Percentiles rank a stretch among this genome's conserved stretches.
Conservation (phyloP, 2,113 vertebrate species). For the Tupaia tana region DNA sequence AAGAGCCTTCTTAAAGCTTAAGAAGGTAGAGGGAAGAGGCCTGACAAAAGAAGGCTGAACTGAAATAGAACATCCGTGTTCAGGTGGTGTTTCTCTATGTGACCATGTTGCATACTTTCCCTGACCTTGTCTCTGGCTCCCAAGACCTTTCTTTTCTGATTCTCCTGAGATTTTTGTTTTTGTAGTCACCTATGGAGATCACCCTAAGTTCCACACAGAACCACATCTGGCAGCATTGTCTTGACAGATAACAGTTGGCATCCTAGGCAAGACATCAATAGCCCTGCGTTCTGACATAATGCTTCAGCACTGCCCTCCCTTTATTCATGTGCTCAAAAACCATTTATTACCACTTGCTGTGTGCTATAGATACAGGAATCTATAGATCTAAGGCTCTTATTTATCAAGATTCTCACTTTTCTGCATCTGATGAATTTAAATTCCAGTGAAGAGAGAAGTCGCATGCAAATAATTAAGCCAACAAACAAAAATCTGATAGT, state of each 20-base stretch:
- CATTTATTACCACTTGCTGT: neutral
- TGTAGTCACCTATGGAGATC: rapidly evolving
- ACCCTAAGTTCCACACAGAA: rapidly evolving
- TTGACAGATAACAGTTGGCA: rapidly evolving
- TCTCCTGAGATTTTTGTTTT: rapidly evolving
- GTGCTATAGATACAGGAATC: too few species aligned
- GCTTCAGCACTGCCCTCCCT: rapidly evolving
- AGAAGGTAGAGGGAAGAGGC: neutral
- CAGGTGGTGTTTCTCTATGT: rapidly evolving
- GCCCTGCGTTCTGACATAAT: rapidly evolving
- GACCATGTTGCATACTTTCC: rapidly evolving
- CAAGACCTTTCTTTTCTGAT: neutral
- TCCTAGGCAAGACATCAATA: rapidly evolving
- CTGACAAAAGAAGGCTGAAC: neutral
- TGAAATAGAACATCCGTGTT: rapidly evolving
- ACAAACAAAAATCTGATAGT: neutral
- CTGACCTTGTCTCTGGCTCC: neutral
- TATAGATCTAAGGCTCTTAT: neutral
- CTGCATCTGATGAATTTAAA: neutral
- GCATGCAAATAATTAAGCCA: neutral
- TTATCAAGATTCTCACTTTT: neutral
- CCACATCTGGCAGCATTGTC: rapidly evolving
- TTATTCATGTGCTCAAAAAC: rapidly evolving
- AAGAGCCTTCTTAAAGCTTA: neutral
- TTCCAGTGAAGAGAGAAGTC: neutral